These are phyloP conservation scores for Dolichotis patagonum DNA, from an alignment of 2,113 vertebrate genomes.

Conservation along the genomic window DNA sequence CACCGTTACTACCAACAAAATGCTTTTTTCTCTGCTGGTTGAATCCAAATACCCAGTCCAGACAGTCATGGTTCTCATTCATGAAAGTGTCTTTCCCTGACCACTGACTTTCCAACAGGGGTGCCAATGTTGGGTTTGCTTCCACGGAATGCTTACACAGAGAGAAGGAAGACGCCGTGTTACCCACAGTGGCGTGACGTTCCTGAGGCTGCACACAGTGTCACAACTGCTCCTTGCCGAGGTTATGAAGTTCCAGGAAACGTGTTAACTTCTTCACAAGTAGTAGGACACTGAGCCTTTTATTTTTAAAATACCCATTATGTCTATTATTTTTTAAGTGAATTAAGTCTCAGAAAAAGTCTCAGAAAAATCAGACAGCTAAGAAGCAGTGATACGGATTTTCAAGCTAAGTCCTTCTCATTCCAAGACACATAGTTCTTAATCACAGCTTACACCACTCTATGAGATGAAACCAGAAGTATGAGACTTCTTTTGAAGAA, in stretches of 20 bases:
- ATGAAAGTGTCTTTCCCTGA: neutral
- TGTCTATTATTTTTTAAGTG: neutral
- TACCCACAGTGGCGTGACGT: neutral
- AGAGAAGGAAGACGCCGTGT: neutral
- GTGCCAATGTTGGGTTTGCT: neutral
- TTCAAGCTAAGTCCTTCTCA: constrained; percentile 7
- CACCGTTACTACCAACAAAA: neutral
- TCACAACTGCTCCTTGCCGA: neutral
- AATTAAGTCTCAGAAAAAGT: constrained; percentile 27
- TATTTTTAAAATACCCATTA: neutral
- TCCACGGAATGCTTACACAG: neutral
- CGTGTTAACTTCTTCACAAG: neutral
- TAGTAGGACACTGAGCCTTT: neutral
- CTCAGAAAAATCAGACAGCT: neutral
- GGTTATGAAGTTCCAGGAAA: neutral
- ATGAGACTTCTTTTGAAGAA: neutral
- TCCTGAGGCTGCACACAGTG: neutral
- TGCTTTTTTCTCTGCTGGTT: neutral
- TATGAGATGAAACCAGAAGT: neutral
- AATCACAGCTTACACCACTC: neutral
- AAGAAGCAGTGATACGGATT: neutral
- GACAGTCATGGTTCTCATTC: neutral
- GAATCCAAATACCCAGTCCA: neutral
- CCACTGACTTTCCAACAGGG: neutral
- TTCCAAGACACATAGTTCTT: neutral